phyloP scores from a whole-genome alignment of 2,113 vertebrate genomes.

The Puntigrus tetrazona region DNA sequence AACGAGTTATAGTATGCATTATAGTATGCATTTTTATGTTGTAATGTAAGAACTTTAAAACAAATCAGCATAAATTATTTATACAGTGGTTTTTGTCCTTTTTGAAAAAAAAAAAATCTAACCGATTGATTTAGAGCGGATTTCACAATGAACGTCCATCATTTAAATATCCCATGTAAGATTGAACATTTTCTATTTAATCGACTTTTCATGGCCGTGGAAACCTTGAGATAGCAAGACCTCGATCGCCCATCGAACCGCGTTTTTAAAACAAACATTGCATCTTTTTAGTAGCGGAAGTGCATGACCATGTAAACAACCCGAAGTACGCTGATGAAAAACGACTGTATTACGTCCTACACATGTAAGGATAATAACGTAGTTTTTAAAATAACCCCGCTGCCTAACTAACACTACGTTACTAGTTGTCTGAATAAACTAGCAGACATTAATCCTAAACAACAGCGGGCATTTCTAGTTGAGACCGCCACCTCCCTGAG shows the following conservation, averaged over 20 bases:
- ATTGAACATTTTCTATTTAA: not conserved
- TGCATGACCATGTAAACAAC: not conserved
- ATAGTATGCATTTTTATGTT: no score
- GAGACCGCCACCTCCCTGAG: not conserved
- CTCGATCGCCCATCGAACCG: not conserved
- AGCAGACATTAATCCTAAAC: not conserved
- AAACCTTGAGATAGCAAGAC: not conserved
- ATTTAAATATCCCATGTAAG: not conserved
- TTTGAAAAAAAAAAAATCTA: not conserved
- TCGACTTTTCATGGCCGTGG: not conserved
- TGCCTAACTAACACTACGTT: not conserved
- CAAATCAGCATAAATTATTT: not conserved
- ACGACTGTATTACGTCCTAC: no score
- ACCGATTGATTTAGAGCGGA: not conserved
- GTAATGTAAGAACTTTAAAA: not conserved
- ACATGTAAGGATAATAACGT: not conserved
- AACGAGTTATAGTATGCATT: not conserved
- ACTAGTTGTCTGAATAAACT: not conserved
- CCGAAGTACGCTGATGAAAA: not conserved
- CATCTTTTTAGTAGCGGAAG: constrained; percentile 19
- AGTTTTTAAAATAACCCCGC: not conserved
- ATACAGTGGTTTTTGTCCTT: not conserved
- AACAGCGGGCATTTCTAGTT: not conserved
- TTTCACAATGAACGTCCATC: not conserved
- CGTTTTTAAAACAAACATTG: not conserved